Evolutionary conservation across 2,113 vertebrate genomes (phyloP), one percentile per base, ranked within the genome.

Genomic region (Bothrops jararaca): DNA sequence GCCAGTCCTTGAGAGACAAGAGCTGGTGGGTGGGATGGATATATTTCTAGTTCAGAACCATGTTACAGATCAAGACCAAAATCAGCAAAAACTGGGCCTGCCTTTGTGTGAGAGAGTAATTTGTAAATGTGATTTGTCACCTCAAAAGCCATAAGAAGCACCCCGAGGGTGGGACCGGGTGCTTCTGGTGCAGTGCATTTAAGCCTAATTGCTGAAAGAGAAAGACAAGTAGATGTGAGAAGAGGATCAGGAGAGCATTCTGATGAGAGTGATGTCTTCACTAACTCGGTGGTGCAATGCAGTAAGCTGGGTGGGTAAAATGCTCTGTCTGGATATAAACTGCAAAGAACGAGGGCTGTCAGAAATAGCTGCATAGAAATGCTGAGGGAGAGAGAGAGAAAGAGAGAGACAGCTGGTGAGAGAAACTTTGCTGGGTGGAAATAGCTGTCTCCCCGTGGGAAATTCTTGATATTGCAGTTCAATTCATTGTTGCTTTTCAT

Each of bases 201-300:
- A 96, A 96, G 94, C 95, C 94, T 97, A 98, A 98, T 97, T 97
- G 98, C 97, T 96, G 97, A 96, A 94, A 96, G 94, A 95, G 96
- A 95, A 97, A 95, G 96, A 60, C 94, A 90, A 96, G 97, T 92
- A 91, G 96, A 96, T 97, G 97, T 95, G 92, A 87, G 97, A 96
- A 97, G 97, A 94, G 97, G 97, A 97, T 97, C 96, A 97, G 96
- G 96, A 97, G 95, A 96, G 96, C 96, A 96, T 97, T 96, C 96
- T 96, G 97, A 97, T 92, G 96, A 96, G 96, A 96, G 96, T 97
- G 96, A 97, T 97, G 97, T 97, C 96, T 98, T 98, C 96, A 96
- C 97, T 97, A 96, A 97, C 96, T 97, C 97, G 96, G 96, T 97
- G 97, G 97, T 96, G 97, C 98, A 98, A 97, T 98, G 98, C 98